Percentiles rank a stretch among this genome's conserved stretches.
These are phyloP conservation scores for Anas platyrhynchos DNA, from an alignment of 2,113 vertebrate genomes.

Conservation along the genomic window DNA sequence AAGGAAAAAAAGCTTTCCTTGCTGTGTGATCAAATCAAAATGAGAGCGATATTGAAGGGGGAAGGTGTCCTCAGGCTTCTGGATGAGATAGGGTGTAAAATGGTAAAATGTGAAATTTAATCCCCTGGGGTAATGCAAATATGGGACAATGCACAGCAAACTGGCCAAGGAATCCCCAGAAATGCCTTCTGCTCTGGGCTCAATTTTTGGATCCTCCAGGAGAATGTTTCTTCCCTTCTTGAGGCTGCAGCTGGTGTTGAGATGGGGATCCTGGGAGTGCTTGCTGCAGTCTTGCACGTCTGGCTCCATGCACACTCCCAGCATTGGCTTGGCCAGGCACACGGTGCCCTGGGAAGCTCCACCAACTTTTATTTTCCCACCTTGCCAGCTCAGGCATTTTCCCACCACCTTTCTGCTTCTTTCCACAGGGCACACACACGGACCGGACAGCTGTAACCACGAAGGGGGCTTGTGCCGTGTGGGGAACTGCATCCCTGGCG, in stretches of 20 bases:
- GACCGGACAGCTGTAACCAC: not conserved
- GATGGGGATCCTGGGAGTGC: not conserved
- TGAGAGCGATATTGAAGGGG: not conserved
- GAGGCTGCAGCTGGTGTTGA: not conserved
- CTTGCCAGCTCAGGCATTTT: not conserved
- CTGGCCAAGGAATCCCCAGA: not conserved
- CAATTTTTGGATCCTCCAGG: not conserved
- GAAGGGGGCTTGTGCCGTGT: constrained; percentile 22
- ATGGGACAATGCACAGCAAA: not conserved
- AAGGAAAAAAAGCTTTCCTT: not conserved
- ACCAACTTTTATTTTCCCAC: too few species aligned
- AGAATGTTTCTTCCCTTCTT: not conserved
- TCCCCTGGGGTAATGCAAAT: not conserved
- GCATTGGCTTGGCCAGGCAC: fast-evolving
- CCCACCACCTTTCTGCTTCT: not conserved
- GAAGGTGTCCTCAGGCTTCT: not conserved
- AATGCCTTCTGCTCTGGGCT: not conserved
- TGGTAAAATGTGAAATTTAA: not conserved
- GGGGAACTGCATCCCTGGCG: not conserved
- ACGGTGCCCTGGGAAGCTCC: not conserved
- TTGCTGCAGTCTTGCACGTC: fast-evolving
- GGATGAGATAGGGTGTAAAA: not conserved
- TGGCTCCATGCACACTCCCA: fast-evolving
- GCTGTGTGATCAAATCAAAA: not conserved
- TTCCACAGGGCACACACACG: not conserved